Evolutionary conservation across 2,797 vertebrate species (phyloP), one percentile per base, ranked within the genome.

Genomic region (Dendrocincla tyrannina): DNA sequence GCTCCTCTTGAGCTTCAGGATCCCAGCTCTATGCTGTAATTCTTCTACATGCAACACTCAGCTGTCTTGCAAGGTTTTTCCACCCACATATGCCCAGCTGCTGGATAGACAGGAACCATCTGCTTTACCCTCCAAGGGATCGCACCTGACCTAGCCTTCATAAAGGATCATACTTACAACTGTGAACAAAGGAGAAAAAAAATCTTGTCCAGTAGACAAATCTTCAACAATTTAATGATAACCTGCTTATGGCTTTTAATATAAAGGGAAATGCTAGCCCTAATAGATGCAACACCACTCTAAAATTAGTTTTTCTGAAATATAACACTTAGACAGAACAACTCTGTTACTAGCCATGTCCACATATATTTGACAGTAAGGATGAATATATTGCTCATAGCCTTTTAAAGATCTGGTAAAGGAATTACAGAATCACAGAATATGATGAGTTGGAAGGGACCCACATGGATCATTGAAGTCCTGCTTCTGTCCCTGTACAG

Each of bases 31-130:
- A 1, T 49, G 59, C 60, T 70, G 32, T 19, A 85, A 37, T 33
- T 88, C 53, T 72, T 85, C 53, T 64, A 76, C 2, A 2, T 86
- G 79, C 56, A 77, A 81, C 42, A 58, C 28, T 92, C 68, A 83
- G 42, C 88, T 95, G 62, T 42, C 88, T 94, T 77, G 49, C 49
- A 62, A 68, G 77, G 56, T 42, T 88, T 94, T 91, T 85, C 89
- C 75, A 60, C 68, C 79, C 62, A 88, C 15, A 0, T 85, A 75
- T 53, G 17, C 69, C 68, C 91, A 94, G 82, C 82, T 95, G 79
- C 93, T 94, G 82, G 93, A 92, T 44, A 96, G 93, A 92, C 56
- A 60, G 49, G 64, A 84, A 75, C 89, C 88, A 96, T 93, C 94
- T 95, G 94, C 79, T 94, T 85, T 77, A 68, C 58, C 47, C 64